Conservation (phyloP, 1,140 invertebrate genomes). For the Nixonia krombeini region DNA sequence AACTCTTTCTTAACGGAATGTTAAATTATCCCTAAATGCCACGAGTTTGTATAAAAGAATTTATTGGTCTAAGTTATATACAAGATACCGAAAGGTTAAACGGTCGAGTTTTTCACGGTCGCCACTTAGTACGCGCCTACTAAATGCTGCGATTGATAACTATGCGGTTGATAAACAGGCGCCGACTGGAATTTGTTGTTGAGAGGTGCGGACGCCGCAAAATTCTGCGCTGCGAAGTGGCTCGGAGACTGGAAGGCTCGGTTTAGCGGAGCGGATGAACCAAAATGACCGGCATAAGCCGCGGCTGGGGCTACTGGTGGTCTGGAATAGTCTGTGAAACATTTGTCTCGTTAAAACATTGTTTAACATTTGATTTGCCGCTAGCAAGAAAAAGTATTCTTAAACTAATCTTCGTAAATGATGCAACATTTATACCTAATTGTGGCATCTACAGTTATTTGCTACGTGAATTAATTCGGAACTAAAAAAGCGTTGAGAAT, state of each 20-base stretch:
- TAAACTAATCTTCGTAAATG: conserved; percentile 6
- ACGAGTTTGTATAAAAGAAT: conserved; percentile 64
- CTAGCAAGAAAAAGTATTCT: conserved; percentile 4
- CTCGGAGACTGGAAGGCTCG: conserved; percentile 45
- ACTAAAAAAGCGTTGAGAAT: neutral
- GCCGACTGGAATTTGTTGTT: conserved; percentile 48
- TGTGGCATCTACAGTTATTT: no score
- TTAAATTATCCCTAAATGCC: no score
- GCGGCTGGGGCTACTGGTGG: conserved; percentile 42
- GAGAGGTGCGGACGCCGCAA: conserved; percentile 26
- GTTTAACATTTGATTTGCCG: no score
- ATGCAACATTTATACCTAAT: neutral
- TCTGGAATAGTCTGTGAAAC: conserved; percentile 49
- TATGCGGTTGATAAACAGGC: conserved; percentile 55
- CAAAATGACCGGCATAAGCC: conserved; percentile 58
- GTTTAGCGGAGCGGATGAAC: conserved; percentile 26
- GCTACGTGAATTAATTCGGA: conserved; percentile 1
- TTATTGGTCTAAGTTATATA: conserved; percentile 71
- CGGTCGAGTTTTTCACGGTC: conserved; percentile 16
- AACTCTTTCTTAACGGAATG: no score
- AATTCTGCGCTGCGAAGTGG: conserved; percentile 32
- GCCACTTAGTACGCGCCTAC: conserved; percentile 48
- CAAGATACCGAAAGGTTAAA: conserved; percentile 41
- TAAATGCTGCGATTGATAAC: conserved; percentile 64
- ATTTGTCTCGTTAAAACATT: neutral